phyloP scores from a whole-genome alignment of 2,797 vertebrate species.

The Bovichtus diacanthus region DNA sequence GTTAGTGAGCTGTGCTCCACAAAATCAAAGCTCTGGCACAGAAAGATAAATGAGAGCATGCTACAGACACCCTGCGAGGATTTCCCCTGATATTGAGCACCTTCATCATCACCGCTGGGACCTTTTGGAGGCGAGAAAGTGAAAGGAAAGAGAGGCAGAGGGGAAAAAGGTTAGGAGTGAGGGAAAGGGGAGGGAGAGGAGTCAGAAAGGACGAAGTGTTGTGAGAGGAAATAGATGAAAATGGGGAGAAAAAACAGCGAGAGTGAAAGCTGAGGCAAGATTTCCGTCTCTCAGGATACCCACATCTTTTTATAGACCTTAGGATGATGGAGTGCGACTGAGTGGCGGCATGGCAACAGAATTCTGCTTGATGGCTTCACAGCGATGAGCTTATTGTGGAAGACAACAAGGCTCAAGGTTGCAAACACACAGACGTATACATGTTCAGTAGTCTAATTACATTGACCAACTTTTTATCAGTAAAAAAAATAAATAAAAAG shows the following conservation, averaged over 20 bases:
- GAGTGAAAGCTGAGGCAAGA: constrained; percentile 72
- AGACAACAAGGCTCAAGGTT: constrained; percentile 54
- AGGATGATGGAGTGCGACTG: constrained; percentile 77
- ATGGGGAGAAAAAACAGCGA: constrained; percentile 17
- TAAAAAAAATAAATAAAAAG: no score
- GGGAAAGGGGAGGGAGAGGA: constrained; percentile 16
- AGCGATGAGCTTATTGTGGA: constrained; percentile 58
- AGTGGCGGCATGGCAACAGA: constrained; percentile 82
- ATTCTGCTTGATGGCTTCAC: constrained; percentile 69
- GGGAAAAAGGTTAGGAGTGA: constrained; percentile 7
- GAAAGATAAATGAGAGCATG: constrained; percentile 62
- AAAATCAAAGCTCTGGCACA: constrained; percentile 32
- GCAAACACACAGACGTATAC: constrained; percentile 2
- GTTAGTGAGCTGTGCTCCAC: constrained; percentile 30
- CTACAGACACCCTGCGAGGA: constrained; percentile 55
- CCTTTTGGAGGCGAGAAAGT: constrained; percentile 28
- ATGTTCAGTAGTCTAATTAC: constrained; percentile 35
- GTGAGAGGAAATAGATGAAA: constrained; percentile 37
- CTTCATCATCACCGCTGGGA: constrained; percentile 69
- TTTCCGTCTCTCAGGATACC: constrained; percentile 83
- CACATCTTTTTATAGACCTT: constrained; percentile 83
- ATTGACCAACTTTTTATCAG: constrained; percentile 26
- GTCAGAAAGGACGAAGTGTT: constrained; percentile 41
- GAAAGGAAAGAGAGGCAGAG: constrained; percentile 2
- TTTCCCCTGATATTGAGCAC: constrained; percentile 66